phyloP scores from a whole-genome alignment of 2,113 vertebrate species.

The Rattus norvegicus region GRCr8 NC_086028.1:45379501-45380000 shows the following conservation, averaged over 20 bases:
- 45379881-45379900: not conserved
- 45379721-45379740: no score
- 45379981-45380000: not conserved
- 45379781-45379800: not conserved
- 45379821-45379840: not conserved
- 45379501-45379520: not conserved
- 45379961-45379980: not conserved
- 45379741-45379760: not conserved
- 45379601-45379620: not conserved
- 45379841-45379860: not conserved
- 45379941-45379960: not conserved
- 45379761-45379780: not conserved
- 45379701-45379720: not conserved
- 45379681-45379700: not conserved
- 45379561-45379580: not conserved
- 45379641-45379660: not conserved
- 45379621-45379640: not conserved
- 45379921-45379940: not conserved
- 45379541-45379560: not conserved
- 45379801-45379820: not conserved
- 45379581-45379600: not conserved
- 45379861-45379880: not conserved
- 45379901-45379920: not conserved
- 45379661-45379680: not conserved
- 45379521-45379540: not conserved